Evolutionary conservation across 53 echinoderm and acorn worm genomes (phyloP), one percentile per base, ranked within the genome.

Genomic region (Hippasteria phrygiana): DNA sequence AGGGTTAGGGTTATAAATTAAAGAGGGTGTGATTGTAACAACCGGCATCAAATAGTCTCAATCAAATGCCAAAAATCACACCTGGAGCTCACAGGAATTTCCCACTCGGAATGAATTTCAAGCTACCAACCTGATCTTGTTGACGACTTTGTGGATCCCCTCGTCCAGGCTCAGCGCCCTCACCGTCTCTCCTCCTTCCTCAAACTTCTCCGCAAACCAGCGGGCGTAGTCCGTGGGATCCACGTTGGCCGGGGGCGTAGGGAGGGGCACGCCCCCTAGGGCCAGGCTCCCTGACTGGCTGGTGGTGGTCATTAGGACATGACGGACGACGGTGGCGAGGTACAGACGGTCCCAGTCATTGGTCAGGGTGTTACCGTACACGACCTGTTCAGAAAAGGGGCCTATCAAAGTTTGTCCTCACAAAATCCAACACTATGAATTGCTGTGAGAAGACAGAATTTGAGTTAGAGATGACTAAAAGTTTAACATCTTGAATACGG

Each of bases 221-320:
- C 87, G 87, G 34, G 93, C 84, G 87, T 93, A 97, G 55, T 93
- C 95, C 34, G 63, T 27, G 12, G 92, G 73, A 76, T 97, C 97
- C 54, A 97, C 97, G 75, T 97, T 97, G 77, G 97, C 95, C 12
- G 97, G 97, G 42, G 97, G 97, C 41, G 92, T 97, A 31, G 90
- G 90, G 43, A 97, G 71, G 76, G 92, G 88, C 12, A 92, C 86
- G 13, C 71, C 63, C 17, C 97, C 95, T 34, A 97, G 87, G 59
- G 64, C 73, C 41, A 97, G 90, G 70, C 71, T 67, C 11, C 93
- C 93, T 64, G 95, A 90, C 41, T 90, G 92, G 55, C 89, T 92
- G 51, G 86, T 88, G 43, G 95, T 93, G 18, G 95, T 73, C 6
- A 81, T 62, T 36, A 97, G 53, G 71, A 95, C 77, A 64, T 97